Conservation (phyloP, 2,888 invertebrate species). For the Philaethria dido region DNA sequence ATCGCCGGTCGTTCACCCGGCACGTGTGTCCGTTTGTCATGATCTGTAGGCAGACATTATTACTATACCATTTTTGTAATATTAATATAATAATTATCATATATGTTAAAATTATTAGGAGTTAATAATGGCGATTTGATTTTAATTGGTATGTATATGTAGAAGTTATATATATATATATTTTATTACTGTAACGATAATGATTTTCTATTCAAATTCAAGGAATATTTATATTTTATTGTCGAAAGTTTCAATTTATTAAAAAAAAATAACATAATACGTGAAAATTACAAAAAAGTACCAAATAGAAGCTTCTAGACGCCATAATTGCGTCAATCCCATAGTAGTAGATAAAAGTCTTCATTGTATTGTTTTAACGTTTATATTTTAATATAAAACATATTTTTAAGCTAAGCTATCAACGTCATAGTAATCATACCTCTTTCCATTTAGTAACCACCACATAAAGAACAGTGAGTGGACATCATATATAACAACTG, state of each 20-base stretch:
- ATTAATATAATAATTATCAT: not conserved
- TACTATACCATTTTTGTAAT: slow-evolving; percentile 31
- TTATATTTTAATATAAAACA: no score
- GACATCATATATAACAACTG: not conserved
- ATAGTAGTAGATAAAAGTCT: not conserved
- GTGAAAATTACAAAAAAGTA: not conserved
- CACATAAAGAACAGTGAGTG: not conserved
- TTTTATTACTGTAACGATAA: no score
- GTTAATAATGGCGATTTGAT: not conserved
- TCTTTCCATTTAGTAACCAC: no score
- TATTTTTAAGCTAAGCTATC: no score
- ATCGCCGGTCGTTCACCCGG: slow-evolving; percentile 68
- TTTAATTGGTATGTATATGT: no score
- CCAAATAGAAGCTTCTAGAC: not conserved
- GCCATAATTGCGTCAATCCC: not conserved
- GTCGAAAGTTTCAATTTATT: no score
- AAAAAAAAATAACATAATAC: no score
- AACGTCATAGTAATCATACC: no score
- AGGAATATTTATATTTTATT: no score
- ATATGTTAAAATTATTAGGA: not conserved
- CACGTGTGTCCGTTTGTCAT: slow-evolving; percentile 48
- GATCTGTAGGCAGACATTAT: slow-evolving; percentile 37
- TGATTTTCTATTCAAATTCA: no score
- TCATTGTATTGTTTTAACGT: not conserved
- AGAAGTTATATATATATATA: no score